Base-by-base conservation (phyloP, 2,113 vertebrate genomes). In the Pica pica region DNA sequence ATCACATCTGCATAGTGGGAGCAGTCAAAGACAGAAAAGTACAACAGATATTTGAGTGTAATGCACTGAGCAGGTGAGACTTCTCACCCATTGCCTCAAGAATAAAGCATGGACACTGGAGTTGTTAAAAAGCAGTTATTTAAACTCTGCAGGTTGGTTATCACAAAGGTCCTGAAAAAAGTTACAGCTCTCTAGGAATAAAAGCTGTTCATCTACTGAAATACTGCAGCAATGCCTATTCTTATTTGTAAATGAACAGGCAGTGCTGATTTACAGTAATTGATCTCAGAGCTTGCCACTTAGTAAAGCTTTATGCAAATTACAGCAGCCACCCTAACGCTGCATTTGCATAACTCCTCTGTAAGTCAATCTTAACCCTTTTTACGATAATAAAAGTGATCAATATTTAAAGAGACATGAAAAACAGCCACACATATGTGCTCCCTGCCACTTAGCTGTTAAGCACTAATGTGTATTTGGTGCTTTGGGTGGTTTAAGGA, bases 261-360 rank as follows among this genome's bases (percentile, higher is more conserved):
- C 89, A 79, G 78, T 59, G 39, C 55, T 76, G 87, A 90, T 83
- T 88, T 90, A 79, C 7, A 80, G 59, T 70, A 79, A 94, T 8
- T 90, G 81, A 89, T 79, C 65, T 52, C 65, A 56, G 73, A 42
- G 80, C 60, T 75, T 84, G 83, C 41, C 65, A 91, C 12, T 41
- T 7, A 44, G 53, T 27, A 86, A 96, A 97, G 83, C 59, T 70
- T 52, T 23, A 68, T 8, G 4, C 70, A 80, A 87, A 91, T 95
- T 49, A 47, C 52, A 91, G 78, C 91, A 53, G 71, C 82, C 69
- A 81, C 49, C 69, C 87, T 49, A 67, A 84, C 67, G 47, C 52
- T 78, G 56, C 27, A 94, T 94, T 87, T 89, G 73, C 83, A 60
- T 70, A 64, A 74, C 56, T 75, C 55, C 76, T 87, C 68, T 89